Percentiles rank a stretch among this genome's conserved stretches.
Evolutionary conservation across 2,888 invertebrate species (phyloP).

Genomic region (Neocrepidodera transversa): DNA sequence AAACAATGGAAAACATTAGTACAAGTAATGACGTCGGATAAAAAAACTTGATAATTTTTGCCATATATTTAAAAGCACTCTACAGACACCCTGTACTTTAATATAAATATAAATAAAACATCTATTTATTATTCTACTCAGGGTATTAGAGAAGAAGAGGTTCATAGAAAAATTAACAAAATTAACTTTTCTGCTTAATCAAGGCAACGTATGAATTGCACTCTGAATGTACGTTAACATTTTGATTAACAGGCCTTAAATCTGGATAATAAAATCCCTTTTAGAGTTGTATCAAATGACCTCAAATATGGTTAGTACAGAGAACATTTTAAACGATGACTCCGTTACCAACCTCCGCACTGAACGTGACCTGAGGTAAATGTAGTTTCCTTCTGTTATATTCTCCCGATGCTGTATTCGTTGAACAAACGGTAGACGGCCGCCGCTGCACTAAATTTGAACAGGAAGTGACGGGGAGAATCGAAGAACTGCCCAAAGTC

Average conservation of each 20-base stretch:
- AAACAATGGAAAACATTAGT: no score
- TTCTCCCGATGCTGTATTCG: conserved; percentile 64
- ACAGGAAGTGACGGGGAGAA: conserved; percentile 37
- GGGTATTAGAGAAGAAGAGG: background rate
- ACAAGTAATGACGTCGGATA: no score
- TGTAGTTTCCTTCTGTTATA: conserved; percentile 70
- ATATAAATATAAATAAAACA: no score
- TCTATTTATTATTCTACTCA: background rate
- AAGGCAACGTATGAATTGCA: no score
- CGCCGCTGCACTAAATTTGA: conserved; percentile 55
- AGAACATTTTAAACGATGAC: conserved; percentile 73
- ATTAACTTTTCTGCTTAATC: background rate
- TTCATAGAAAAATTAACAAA: background rate
- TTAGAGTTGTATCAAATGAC: no score
- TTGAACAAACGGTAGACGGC: conserved; percentile 76
- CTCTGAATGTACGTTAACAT: background rate
- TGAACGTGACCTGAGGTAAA: conserved; percentile 84
- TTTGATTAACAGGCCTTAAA: background rate
- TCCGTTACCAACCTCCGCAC: conserved; percentile 90
- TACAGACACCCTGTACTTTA: background rate
- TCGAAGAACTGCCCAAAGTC: conserved; percentile 60
- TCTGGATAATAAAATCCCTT: no score
- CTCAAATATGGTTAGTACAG: no score
- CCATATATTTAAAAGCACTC: background rate
- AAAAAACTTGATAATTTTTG: background rate